Percentiles rank a stretch among this genome's conserved stretches.
Conservation (phyloP, 2,113 vertebrate species). For the Bolborhynchus lineola region DNA sequence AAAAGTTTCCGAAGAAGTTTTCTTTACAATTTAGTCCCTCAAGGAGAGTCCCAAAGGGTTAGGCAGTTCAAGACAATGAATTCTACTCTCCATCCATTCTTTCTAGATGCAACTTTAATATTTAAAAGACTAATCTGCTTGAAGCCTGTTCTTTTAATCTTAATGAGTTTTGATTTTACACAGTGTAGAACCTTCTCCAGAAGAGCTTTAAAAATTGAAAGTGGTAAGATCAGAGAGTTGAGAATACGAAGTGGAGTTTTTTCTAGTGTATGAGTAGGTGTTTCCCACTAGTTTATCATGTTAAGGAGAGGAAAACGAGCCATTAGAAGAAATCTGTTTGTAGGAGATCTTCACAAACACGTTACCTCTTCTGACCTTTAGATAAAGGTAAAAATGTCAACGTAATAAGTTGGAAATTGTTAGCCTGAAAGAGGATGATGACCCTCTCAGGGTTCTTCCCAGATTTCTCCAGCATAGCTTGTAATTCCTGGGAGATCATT, state of each 20-base stretch:
- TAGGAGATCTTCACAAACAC: constrained; percentile 32
- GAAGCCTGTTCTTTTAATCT: constrained; percentile 55
- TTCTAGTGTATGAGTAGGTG: constrained; percentile 59
- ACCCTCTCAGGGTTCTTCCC: constrained; percentile 18
- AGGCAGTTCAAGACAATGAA: constrained; percentile 29
- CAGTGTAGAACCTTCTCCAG: constrained; percentile 56
- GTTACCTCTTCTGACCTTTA: constrained; percentile 63
- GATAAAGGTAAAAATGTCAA: constrained; percentile 58
- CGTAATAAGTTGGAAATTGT: constrained; percentile 40
- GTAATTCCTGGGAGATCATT: constrained; percentile 40
- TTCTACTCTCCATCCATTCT: not conserved
- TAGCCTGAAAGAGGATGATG: not conserved
- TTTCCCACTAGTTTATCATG: constrained; percentile 60
- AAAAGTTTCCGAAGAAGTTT: constrained; percentile 50
- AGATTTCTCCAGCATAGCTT: constrained; percentile 17
- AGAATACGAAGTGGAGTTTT: constrained; percentile 43
- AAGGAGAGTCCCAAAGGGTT: constrained; percentile 6
- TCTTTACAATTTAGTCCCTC: constrained; percentile 24
- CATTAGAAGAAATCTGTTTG: constrained; percentile 47
- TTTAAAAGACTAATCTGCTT: constrained; percentile 16
- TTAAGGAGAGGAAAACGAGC: constrained; percentile 44
- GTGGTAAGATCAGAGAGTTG: constrained; percentile 60
- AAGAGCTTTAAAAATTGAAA: constrained; percentile 50
- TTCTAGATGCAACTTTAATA: constrained; percentile 30
- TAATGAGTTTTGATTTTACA: constrained; percentile 68